Evolutionary conservation across 2,888 invertebrate genomes (phyloP), one percentile per base, ranked within the genome.

Genomic region (Augiades crinisus): DNA sequence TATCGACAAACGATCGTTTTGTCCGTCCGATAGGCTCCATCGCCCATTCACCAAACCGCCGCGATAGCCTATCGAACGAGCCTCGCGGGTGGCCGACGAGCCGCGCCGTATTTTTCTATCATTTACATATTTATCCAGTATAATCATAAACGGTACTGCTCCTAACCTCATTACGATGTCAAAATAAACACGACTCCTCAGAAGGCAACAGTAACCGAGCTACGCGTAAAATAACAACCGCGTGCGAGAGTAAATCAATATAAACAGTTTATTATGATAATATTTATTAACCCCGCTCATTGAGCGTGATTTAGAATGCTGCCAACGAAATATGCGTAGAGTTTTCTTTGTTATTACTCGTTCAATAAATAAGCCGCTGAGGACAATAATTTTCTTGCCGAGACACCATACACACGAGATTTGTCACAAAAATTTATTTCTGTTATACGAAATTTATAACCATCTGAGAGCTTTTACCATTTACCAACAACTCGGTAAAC

Each of bases 11-110:
- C 47, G 41, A 38, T 52, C 46, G 53, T 46, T 56, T 43, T 46
- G 56, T 58, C 46, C 44, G 38, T 17, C 10, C 43, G 45, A 38
- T 44, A 45, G 8, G 2, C 6, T 6, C n/a, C 44, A 49, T 38
- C 16, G 33, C 30, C 49, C 43, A 13, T 41, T 46, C 40, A 24
- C 27, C 22, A n/a, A 27, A 45, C 51, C 41, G 16, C 22, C 13
- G 14, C 41, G 47, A 51, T 47, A 47, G 36, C 41, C 31, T 49
- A 49, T 53, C 54, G 30, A 43, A 49, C 13, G 17, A 24, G 19
- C 30, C 46, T 46, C 50, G 50, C 55, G 57, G 57, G 54, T 51
- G 53, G 53, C 54, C 57, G 10, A 14, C 21, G 22, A 5, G 5
- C 30, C 31, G 12, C 30, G 30, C n/a, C 21, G 14, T 47, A 38